A percentile compares a stretch with the other conserved stretches of the same genome.
phyloP scores from a whole-genome alignment of 2,888 invertebrate genomes.

The Metacarcinus magister region DNA sequence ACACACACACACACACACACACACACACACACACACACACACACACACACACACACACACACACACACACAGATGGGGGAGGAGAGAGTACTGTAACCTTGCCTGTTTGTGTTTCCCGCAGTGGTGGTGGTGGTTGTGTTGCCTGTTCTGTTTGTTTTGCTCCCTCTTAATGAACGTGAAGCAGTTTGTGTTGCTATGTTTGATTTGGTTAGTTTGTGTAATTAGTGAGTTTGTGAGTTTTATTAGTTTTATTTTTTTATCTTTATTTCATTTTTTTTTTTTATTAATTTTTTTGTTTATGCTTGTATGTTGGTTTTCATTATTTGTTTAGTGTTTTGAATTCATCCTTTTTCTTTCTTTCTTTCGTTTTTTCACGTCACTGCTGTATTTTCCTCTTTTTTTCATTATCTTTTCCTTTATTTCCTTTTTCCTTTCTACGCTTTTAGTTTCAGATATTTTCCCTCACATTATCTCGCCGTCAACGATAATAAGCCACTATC shows the following conservation, averaged over 20 bases:
- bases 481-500: background rate
- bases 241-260: background rate
- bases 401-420: background rate
- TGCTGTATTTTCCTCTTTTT: background rate
- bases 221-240: background rate
- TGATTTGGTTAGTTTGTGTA: background rate
- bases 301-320: background rate
- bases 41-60: slow-evolving; percentile 32
- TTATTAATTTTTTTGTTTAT: background rate
- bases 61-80: background rate
- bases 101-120: background rate
- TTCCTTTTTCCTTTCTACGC: background rate
- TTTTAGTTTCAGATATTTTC: background rate
- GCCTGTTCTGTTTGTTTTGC: background rate
- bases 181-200: background rate
- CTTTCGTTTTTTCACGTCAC: background rate
- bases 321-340: background rate
- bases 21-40: background rate
- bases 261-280: background rate
- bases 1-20: slow-evolving; percentile 38
- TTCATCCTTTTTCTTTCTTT: background rate
- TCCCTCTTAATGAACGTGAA: background rate
- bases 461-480: background rate
- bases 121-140: background rate
- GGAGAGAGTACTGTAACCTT: background rate